These are phyloP conservation scores for Podargus strigoides DNA, from an alignment of 2,797 vertebrate species.

Conservation along the genomic window DNA sequence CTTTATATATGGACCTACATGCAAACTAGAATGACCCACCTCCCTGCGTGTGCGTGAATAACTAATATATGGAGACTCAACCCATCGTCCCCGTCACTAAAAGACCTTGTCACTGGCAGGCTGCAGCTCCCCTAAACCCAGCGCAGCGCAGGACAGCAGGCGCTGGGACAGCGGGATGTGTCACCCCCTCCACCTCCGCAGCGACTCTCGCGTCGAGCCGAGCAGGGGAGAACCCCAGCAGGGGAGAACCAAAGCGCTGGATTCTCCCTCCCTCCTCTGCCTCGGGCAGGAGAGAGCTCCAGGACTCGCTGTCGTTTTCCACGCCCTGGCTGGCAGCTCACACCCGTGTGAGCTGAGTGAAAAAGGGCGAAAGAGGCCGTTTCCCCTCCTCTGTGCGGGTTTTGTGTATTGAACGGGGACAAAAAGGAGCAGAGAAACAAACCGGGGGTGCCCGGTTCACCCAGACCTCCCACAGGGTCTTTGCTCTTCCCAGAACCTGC, in stretches of 20 bases:
- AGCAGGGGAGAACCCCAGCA: no score
- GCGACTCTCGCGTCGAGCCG: background rate
- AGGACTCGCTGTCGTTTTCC: background rate
- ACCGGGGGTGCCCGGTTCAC: background rate
- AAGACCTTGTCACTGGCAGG: background rate
- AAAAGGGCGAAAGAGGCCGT: background rate
- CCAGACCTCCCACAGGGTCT: background rate
- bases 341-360: background rate
- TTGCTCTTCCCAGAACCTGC: conserved; percentile 45
- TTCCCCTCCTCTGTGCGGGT: background rate
- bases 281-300: background rate
- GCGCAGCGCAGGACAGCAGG: background rate
- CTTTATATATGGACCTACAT: background rate
- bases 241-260: background rate
- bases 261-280: background rate
- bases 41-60: background rate
- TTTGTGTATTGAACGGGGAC: background rate
- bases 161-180: background rate
- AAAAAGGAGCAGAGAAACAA: background rate
- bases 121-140: background rate
- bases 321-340: background rate
- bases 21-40: background rate
- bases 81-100: background rate
- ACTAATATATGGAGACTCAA: background rate
- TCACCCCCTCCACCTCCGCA: background rate